Conservation (phyloP, 2,888 invertebrate genomes). For the Drosophila birchii region DNA sequence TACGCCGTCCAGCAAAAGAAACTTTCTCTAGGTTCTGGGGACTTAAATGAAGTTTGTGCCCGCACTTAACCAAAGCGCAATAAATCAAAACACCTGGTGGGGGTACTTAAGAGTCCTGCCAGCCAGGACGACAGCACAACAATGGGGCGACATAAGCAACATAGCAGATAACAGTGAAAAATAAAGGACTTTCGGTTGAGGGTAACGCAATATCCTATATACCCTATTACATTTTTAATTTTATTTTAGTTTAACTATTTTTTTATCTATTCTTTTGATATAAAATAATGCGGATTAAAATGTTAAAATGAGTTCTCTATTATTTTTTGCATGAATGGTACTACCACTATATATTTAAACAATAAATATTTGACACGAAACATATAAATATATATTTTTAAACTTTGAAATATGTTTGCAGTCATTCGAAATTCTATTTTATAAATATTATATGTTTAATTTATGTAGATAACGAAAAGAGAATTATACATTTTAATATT, state of each 20-base stretch:
- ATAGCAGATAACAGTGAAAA: constrained; percentile 40
- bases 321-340: too few species aligned
- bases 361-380: too few species aligned
- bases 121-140: constrained; percentile 30
- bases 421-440: too few species aligned
- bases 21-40: constrained; percentile 46
- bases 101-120: constrained; percentile 50
- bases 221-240: background rate
- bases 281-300: background rate
- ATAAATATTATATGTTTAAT: too few species aligned
- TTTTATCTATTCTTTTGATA: too few species aligned
- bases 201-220: too few species aligned
- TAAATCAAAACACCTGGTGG: constrained; percentile 76
- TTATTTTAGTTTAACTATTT: too few species aligned
- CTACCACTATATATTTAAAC: too few species aligned
- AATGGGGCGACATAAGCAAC: constrained; percentile 41
- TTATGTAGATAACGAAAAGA: too few species aligned
- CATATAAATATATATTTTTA: too few species aligned
- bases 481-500: too few species aligned
- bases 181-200: background rate
- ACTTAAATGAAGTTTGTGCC: constrained; percentile 72
- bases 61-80: constrained; percentile 74
- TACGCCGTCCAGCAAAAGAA: constrained; percentile 25
- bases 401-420: too few species aligned
- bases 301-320: background rate